Evolutionary conservation across 2,113 vertebrate species (phyloP).

Genomic region (Chamaea fasciata): DNA sequence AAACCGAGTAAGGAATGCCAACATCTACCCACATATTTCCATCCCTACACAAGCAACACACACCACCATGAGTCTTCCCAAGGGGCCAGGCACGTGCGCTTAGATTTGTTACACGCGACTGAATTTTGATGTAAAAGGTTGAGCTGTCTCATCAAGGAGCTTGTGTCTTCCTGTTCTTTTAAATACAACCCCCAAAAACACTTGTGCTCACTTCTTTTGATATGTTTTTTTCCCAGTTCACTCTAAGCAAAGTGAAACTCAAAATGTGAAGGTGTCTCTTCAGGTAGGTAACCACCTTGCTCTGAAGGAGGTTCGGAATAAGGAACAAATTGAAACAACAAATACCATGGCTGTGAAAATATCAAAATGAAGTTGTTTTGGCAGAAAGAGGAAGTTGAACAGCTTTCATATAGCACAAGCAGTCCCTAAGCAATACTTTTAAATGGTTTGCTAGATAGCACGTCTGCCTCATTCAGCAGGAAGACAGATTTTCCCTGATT

Average conservation of each 20-base stretch:
- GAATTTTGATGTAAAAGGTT: neutral
- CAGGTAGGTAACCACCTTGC: neutral
- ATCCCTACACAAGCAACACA: neutral
- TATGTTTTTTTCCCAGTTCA: neutral
- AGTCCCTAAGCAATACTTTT: neutral
- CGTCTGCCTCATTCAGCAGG: neutral
- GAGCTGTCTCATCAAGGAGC: neutral
- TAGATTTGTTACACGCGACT: neutral
- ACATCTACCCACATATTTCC: neutral
- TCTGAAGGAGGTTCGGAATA: neutral
- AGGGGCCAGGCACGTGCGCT: neutral
- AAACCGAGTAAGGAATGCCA: neutral
- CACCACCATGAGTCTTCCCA: neutral
- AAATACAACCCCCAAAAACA: neutral
- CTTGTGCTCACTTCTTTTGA: neutral
- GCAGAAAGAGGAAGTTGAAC: conserved; percentile 25
- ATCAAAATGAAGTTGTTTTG: neutral
- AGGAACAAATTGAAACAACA: neutral
- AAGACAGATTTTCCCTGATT: conserved; percentile 35
- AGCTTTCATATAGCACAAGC: conserved; percentile 24
- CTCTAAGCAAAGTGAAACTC: neutral
- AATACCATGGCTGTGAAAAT: neutral
- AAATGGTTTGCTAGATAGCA: conserved; percentile 9
- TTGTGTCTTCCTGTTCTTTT: neutral
- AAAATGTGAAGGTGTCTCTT: neutral